Conservation (phyloP, 2,888 invertebrate species). For the Fabriciana adippe region DNA sequence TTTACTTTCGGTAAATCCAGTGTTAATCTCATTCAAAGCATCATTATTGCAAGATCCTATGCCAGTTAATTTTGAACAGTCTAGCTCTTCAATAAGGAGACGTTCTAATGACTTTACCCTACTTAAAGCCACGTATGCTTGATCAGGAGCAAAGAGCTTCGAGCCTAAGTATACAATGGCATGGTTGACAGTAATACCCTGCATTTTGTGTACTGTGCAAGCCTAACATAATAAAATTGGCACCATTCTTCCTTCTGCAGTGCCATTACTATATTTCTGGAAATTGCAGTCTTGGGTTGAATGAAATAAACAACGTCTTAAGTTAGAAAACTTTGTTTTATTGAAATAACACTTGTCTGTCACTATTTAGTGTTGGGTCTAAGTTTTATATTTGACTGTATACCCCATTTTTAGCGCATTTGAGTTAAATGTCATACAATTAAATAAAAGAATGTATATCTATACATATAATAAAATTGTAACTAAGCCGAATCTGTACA, state of each 20-base stretch:
- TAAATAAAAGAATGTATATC: too few relatives aligned
- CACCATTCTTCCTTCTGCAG: slow-evolving; percentile 7
- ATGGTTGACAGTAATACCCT: slow-evolving; percentile 41
- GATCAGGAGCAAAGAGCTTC: slow-evolving; percentile 42
- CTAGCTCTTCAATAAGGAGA: background rate
- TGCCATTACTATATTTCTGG: background rate
- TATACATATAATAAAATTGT: too few relatives aligned
- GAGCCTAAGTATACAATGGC: slow-evolving; percentile 43
- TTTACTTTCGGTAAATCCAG: too few relatives aligned
- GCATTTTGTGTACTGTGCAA: slow-evolving; percentile 39
- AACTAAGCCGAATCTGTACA: too few relatives aligned
- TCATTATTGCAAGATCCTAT: background rate
- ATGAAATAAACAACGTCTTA: too few relatives aligned
- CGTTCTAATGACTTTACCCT: slow-evolving; percentile 37
- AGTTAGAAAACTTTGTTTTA: too few relatives aligned
- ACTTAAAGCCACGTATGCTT: slow-evolving; percentile 48
- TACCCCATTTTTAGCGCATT: too few relatives aligned
- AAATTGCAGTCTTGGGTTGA: too few relatives aligned
- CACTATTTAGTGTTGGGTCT: too few relatives aligned
- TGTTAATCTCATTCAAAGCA: background rate
- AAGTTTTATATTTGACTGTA: too few relatives aligned
- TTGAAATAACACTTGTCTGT: too few relatives aligned
- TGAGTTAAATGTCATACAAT: too few relatives aligned
- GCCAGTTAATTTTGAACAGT: background rate
- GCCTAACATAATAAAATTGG: slow-evolving; percentile 43